phyloP scores from a whole-genome alignment of 2,888 invertebrate genomes.

The Trissolcus japonicus region DNA sequence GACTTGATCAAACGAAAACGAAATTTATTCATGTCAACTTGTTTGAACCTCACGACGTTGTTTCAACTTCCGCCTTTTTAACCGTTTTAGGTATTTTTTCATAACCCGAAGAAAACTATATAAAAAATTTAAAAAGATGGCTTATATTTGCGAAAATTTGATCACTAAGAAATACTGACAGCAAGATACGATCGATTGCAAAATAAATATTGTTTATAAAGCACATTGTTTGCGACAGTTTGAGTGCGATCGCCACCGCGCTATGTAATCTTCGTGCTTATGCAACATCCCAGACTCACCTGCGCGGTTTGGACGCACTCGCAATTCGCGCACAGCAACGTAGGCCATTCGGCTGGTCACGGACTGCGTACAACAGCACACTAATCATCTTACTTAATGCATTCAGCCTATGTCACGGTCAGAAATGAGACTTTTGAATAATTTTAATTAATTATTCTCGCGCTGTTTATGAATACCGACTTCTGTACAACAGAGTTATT shows the following conservation, averaged over 20 bases:
- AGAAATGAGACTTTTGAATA: slow-evolving; percentile 19
- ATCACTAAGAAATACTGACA: too few species aligned
- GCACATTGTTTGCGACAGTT: slow-evolving; percentile 37
- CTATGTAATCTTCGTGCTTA: slow-evolving; percentile 53
- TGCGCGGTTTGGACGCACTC: slow-evolving; percentile 43
- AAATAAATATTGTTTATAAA: slow-evolving; percentile 33
- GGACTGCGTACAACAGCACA: slow-evolving; percentile 25
- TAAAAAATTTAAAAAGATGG: neutral
- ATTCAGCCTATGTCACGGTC: slow-evolving; percentile 49
- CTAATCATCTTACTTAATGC: slow-evolving; percentile 43
- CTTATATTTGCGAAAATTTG: too few species aligned
- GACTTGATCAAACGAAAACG: slow-evolving; percentile 23
- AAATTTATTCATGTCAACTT: slow-evolving; percentile 50
- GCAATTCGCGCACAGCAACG: slow-evolving; percentile 39
- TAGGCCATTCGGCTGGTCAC: slow-evolving; percentile 46
- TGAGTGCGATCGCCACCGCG: slow-evolving; percentile 29
- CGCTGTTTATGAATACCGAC: slow-evolving; percentile 25
- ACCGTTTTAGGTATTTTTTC: neutral
- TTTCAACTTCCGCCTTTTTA: neutral
- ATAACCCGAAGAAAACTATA: neutral
- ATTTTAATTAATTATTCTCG: slow-evolving; percentile 30
- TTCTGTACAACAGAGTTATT: slow-evolving; percentile 8
- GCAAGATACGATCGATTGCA: neutral
- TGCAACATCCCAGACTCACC: slow-evolving; percentile 55
- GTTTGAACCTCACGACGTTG: slow-evolving; percentile 39